Evolutionary conservation across 2,888 invertebrate species (phyloP), one percentile per base, ranked within the genome.

Genomic region (Agonopterix heracliana): DNA sequence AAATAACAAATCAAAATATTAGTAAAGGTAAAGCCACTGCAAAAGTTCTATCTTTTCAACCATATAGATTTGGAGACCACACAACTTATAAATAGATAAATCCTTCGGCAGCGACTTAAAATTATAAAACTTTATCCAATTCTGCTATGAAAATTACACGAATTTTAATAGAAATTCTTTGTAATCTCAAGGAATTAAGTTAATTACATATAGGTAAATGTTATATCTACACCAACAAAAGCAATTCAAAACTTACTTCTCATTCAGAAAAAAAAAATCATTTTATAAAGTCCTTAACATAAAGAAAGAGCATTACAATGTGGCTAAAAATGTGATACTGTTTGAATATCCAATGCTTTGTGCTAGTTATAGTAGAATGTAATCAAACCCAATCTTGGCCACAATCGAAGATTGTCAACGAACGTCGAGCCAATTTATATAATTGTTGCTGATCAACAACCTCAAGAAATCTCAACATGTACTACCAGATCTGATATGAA

Each of bases 151-250:
- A 79, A 80, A 76, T 78, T 82, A 81, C 82, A 86, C 82, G 84
- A 87, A 87, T 85, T 85, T 84, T 82, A 81, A 72, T 85, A 84
- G 78, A 76, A 78, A 67, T 79, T 84, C 83, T 84, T 82, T 79
- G 76, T 81, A 81, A 81, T 81, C 77, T 80, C 76, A 79, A 78
- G 59, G 72, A 75, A 72, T 73, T 80, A 76, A 76, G 76, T 81
- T 81, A 75, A 70, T 67, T 78, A 74, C 68, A 62, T 71, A 74
- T 79, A 80, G 76, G 68, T 76, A 79, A 81, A 78, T 78, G 72
- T 77, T 75, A 78, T n/a, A 26, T 73, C 68, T 71, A 74, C 72
- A 77, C 71, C 69, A 68, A 68, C 74, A 62, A 77, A 78, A 78
- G 72, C 71, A 72, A 74, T 74, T 78, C 62, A 66, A 75, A 74